Conservation (phyloP, 2,113 vertebrate species). For the Callospermophilus lateralis region DNA sequence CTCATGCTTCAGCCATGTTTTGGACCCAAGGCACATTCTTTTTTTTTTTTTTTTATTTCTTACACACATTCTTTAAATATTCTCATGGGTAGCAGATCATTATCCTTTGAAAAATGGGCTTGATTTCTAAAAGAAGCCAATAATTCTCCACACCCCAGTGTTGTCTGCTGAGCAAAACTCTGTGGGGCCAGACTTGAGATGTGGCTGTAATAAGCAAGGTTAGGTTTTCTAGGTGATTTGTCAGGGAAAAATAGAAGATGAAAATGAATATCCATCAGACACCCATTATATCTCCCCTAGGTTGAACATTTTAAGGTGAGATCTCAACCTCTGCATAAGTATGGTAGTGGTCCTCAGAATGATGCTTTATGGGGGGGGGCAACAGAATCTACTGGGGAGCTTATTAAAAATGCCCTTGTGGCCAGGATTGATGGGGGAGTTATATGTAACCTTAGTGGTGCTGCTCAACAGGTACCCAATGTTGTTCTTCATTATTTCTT, state of each 20-base stretch:
- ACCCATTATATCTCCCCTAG: neutral
- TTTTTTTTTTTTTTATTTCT: neutral
- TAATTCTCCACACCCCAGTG: neutral
- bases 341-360: neutral
- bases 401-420: neutral
- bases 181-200: constrained; percentile 16
- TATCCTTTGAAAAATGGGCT: constrained; percentile 44
- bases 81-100: neutral
- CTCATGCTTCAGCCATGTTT: neutral
- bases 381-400: neutral
- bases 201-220: neutral
- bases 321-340: neutral
- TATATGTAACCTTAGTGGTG: neutral
- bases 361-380: neutral
- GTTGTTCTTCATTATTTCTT: neutral
- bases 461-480: neutral
- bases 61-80: constrained; percentile 29
- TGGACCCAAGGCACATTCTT: neutral
- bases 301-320: neutral
- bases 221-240: constrained; percentile 14
- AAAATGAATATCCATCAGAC: neutral
- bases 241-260: neutral
- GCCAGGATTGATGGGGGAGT: neutral
- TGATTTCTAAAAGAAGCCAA: constrained; percentile 37
- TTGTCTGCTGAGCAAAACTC: neutral